These are phyloP conservation scores for Burhinus bistriatus DNA, from an alignment of 2,113 vertebrate species.

Conservation along the genomic window DNA sequence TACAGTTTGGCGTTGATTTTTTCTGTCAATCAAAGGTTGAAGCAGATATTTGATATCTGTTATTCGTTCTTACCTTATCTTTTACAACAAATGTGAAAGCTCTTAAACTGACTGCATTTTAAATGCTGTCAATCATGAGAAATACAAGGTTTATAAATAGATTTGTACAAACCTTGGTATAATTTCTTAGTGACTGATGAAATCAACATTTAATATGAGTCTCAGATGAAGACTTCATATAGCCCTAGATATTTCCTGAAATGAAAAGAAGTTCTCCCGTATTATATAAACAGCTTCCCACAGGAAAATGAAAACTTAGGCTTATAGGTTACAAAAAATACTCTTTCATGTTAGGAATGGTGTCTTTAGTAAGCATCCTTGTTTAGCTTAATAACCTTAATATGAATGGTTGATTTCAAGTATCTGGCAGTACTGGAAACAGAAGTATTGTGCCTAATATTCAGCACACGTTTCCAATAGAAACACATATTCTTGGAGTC, in stretches of 20 bases:
- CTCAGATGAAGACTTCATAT: not conserved
- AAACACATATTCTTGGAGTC: not conserved
- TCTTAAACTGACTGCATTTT: not conserved
- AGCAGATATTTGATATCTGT: not conserved
- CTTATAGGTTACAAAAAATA: not conserved
- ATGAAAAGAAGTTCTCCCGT: not conserved
- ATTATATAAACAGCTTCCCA: not conserved
- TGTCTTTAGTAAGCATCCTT: not conserved
- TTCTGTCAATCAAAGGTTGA: not conserved
- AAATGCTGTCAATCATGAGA: not conserved
- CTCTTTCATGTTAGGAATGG: not conserved
- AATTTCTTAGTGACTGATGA: not conserved
- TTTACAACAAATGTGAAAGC: not conserved
- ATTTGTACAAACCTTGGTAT: not conserved
- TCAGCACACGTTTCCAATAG: not conserved
- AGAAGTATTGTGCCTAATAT: not conserved
- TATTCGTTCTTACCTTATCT: not conserved
- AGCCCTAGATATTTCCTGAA: not conserved
- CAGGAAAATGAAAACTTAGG: not conserved
- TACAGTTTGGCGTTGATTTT: not conserved
- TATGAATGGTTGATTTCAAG: not conserved
- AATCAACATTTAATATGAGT: not conserved
- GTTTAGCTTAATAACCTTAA: not conserved
- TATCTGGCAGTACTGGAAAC: not conserved
- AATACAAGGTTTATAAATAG: not conserved